These are phyloP conservation scores for Sebastes reedi DNA, from an alignment of 2,797 vertebrate species.

Conservation along the genomic window DNA sequence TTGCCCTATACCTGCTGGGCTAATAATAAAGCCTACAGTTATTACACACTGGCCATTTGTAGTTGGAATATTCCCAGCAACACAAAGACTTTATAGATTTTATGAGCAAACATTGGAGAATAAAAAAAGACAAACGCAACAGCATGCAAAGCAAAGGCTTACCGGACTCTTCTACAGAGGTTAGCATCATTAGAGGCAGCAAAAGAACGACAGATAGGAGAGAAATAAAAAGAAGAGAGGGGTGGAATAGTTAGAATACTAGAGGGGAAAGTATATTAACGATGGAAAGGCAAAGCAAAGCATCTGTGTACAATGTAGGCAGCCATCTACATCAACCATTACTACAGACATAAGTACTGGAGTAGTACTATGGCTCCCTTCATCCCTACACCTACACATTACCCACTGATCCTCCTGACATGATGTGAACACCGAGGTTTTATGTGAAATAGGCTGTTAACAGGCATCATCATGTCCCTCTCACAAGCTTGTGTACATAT, in stretches of 20 bases:
- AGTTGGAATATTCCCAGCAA: background rate
- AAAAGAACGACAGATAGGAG: conserved; percentile 37
- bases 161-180: conserved; percentile 96
- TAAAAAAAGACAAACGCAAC: conserved; percentile 10
- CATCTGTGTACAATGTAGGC: background rate
- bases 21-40: background rate
- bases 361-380: background rate
- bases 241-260: conserved; percentile 6
- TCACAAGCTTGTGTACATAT: background rate
- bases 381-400: conserved; percentile 1
- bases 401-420: background rate
- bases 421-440: background rate
- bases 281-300: conserved; percentile 23
- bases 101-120: background rate
- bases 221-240: conserved; percentile 26
- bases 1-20: background rate
- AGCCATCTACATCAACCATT: background rate
- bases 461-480: background rate
- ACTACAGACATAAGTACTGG: background rate
- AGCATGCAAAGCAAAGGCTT: conserved; percentile 79
- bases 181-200: conserved; percentile 70
- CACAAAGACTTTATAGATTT: background rate
- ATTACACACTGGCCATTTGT: background rate
- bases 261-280: background rate
- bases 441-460: conserved; percentile 11